These are phyloP conservation scores for Adelphocoris suturalis DNA, from an alignment of 2,888 invertebrate species.

Conservation along the genomic window DNA sequence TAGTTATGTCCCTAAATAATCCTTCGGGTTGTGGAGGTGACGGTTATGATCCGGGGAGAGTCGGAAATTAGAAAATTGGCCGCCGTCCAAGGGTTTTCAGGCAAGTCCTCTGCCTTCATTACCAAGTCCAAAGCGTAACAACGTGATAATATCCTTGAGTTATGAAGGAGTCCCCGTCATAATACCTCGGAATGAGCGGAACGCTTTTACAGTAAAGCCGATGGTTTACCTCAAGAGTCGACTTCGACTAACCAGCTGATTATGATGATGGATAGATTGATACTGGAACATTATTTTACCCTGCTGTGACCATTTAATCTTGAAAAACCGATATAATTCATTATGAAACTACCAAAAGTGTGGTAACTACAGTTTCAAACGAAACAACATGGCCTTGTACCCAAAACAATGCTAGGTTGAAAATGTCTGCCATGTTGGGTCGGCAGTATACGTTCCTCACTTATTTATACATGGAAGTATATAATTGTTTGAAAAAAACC, in stretches of 20 bases:
- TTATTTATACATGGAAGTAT: too few relatives aligned
- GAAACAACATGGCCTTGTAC: too few relatives aligned
- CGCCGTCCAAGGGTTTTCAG: not conserved
- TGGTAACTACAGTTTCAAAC: too few relatives aligned
- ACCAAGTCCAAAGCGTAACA: not conserved
- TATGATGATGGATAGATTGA: too few relatives aligned
- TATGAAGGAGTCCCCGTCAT: not conserved
- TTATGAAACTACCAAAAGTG: too few relatives aligned
- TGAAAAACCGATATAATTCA: too few relatives aligned
- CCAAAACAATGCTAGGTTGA: too few relatives aligned
- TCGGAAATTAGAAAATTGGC: conserved; percentile 7
- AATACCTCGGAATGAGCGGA: not conserved
- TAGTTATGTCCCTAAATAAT: not conserved
- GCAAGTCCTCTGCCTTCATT: conserved; percentile 11
- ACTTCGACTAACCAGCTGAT: not conserved
- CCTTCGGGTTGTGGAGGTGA: not conserved
- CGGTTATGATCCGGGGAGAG: not conserved
- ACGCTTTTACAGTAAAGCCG: conserved; percentile 1
- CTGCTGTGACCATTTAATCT: too few relatives aligned
- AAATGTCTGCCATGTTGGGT: too few relatives aligned
- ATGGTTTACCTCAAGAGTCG: not conserved
- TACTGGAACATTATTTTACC: too few relatives aligned
- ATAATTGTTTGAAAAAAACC: too few relatives aligned
- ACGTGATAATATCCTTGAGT: conserved; percentile 12
- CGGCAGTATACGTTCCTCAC: too few relatives aligned